Evolutionary conservation across 1,140 invertebrate genomes (phyloP).

Genomic region (Pachyrhynchus sulphureomaculatus): DNA sequence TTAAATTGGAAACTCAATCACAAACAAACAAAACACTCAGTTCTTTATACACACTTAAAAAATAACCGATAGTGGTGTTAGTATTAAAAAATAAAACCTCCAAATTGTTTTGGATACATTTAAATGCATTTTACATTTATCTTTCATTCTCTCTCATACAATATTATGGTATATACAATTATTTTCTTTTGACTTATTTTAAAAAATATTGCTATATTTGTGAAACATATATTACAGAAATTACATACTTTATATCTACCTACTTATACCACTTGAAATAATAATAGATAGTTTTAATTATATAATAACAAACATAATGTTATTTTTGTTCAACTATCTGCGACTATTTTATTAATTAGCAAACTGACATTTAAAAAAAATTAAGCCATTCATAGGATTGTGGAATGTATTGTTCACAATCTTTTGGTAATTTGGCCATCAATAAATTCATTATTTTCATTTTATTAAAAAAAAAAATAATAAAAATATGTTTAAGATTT

Average conservation of each 20-base stretch:
- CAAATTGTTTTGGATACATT: neutral
- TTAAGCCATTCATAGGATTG: too few species aligned
- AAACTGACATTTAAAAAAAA: too few species aligned
- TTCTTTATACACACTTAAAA: conserved; percentile 5
- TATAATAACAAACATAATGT: too few species aligned
- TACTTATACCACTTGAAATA: too few species aligned
- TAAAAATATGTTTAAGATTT: too few species aligned
- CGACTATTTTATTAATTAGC: too few species aligned
- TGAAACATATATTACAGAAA: neutral
- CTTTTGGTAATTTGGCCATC: too few species aligned
- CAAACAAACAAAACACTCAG: conserved; percentile 2
- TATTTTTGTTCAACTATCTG: too few species aligned
- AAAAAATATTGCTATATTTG: neutral
- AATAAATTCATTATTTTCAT: too few species aligned
- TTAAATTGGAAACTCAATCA: neutral
- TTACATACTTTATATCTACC: neutral
- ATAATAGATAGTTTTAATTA: too few species aligned
- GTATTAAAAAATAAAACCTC: conserved; percentile 13
- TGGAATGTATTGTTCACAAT: too few species aligned
- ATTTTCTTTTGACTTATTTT: neutral
- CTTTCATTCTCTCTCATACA: neutral
- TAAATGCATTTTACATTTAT: conserved; percentile 1
- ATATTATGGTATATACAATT: conserved; percentile 3
- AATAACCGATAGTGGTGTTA: conserved; percentile 1
- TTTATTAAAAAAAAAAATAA: too few species aligned